A percentile compares a stretch with the other conserved stretches of the same genome.
Evolutionary conservation across 2,797 vertebrate genomes (phyloP).

Genomic region (Alouatta caraya): DNA sequence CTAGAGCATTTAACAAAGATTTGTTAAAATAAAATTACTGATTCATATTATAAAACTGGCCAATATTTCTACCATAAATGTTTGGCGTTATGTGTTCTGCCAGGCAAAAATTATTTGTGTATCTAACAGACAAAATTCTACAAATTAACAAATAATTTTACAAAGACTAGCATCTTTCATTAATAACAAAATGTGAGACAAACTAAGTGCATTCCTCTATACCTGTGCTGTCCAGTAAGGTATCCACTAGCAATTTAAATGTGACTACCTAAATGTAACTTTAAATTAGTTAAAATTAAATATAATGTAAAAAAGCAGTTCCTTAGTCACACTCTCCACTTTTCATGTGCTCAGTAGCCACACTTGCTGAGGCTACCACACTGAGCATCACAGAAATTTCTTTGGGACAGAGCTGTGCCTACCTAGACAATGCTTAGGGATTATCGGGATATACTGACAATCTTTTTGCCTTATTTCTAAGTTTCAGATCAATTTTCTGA

Average conservation of each 20-base stretch:
- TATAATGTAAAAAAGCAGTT: neutral
- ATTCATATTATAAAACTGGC: neutral
- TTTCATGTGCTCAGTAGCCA: neutral
- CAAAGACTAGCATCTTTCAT: neutral
- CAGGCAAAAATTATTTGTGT: neutral
- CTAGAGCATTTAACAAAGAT: neutral
- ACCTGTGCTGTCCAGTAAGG: neutral
- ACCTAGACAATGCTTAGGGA: neutral
- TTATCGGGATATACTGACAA: neutral
- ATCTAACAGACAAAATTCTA: neutral
- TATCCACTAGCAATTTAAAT: neutral
- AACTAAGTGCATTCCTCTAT: neutral
- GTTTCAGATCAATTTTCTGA: neutral
- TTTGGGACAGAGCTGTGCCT: neutral
- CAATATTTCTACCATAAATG: neutral
- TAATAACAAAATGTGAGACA: constrained; percentile 5
- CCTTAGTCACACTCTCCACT: neutral
- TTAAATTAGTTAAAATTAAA: neutral
- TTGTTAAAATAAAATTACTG: neutral
- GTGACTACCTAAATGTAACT: neutral
- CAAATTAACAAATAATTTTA: neutral
- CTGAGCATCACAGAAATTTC: neutral
- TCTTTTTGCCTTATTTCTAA: neutral
- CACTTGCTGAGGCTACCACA: neutral
- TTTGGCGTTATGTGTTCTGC: neutral